Conservation (phyloP, 2,113 vertebrate species). For the Micromys minutus region DNA sequence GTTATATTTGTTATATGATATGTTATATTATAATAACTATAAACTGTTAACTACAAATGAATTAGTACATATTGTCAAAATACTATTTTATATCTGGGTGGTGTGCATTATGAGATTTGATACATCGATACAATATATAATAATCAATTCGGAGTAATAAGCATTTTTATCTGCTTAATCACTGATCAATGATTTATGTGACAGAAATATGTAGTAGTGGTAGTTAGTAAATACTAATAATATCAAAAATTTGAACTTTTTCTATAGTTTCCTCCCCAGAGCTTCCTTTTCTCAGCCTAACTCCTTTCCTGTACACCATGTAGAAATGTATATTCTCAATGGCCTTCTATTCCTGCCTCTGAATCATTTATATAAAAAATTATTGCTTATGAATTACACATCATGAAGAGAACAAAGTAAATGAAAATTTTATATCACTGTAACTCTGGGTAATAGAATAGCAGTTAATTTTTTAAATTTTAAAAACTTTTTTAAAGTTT, state of each 20-base stretch:
- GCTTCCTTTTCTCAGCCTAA: background rate
- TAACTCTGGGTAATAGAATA: background rate
- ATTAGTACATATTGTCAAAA: background rate
- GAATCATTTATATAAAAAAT: background rate
- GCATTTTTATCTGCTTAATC: background rate
- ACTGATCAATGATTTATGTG: background rate
- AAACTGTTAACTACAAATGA: background rate
- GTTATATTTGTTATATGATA: background rate
- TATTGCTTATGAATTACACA: background rate
- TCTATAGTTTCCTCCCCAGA: background rate
- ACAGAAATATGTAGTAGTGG: background rate
- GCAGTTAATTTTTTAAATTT: slow-evolving; percentile 12
- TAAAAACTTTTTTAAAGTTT: background rate
- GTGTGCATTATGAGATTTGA: background rate
- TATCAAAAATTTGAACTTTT: background rate
- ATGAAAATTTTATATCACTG: background rate
- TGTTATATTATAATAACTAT: background rate
- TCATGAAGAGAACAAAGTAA: background rate
- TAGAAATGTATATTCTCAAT: background rate
- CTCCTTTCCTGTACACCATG: background rate
- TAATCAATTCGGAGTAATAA: background rate
- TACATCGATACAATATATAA: background rate
- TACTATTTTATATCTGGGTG: background rate
- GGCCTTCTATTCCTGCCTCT: background rate
- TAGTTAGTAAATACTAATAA: background rate